phyloP scores from a whole-genome alignment of 2,797 vertebrate genomes.

The Malacoraja senta region DNA sequence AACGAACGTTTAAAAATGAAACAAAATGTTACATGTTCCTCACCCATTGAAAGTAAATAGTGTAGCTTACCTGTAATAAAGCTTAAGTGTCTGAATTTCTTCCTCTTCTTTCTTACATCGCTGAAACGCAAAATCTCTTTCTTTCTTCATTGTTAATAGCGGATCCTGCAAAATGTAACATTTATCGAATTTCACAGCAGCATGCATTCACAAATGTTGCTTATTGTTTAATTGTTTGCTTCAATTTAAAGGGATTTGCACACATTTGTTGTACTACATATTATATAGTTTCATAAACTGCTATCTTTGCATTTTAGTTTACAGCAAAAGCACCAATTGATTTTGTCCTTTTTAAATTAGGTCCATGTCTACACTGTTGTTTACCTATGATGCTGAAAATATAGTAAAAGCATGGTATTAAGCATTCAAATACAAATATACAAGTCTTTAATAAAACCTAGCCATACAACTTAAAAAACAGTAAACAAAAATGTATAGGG shows the following conservation, averaged over 20 bases:
- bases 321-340: not conserved
- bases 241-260: not conserved
- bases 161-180: conserved; percentile 56
- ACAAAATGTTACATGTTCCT: not conserved
- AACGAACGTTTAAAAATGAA: not conserved
- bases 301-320: not conserved
- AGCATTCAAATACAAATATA: not conserved
- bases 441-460: not conserved
- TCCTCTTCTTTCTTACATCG: conserved; percentile 63
- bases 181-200: not conserved
- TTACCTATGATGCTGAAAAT: not conserved
- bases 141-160: conserved; percentile 60
- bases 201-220: not conserved
- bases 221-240: conserved; percentile 5
- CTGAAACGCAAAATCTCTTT: conserved; percentile 63
- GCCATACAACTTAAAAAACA: not conserved
- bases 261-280: not conserved
- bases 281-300: not conserved
- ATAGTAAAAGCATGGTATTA: not conserved
- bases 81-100: conserved; percentile 63
- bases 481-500: not conserved
- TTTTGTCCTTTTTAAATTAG: not conserved
- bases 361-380: not conserved
- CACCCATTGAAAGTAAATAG: not conserved
- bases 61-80: conserved; percentile 71